Evolutionary conservation across 2,113 vertebrate genomes (phyloP).

Genomic region (Sakesphorus luctuosus): DNA sequence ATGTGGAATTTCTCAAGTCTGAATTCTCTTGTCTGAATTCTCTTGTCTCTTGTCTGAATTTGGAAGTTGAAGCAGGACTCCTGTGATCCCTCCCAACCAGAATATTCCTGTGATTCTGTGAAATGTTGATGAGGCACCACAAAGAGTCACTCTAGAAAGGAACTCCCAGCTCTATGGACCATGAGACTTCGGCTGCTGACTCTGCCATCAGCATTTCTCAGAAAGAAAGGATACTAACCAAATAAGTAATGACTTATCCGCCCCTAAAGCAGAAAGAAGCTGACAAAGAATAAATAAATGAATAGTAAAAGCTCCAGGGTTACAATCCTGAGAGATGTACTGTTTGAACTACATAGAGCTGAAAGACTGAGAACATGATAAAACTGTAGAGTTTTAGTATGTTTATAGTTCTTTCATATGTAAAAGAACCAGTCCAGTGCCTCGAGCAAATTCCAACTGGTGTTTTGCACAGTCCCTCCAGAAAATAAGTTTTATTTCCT

Average conservation of each 20-base stretch:
- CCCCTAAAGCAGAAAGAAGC: background rate
- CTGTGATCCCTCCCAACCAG: background rate
- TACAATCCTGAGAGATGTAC: background rate
- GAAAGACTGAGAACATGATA: background rate
- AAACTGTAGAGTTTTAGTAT: background rate
- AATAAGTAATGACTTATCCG: background rate
- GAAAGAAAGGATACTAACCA: background rate
- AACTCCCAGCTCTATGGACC: background rate
- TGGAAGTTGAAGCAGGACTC: background rate
- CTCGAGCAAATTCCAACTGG: background rate
- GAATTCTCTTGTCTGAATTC: background rate
- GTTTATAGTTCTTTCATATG: background rate
- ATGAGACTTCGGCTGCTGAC: background rate
- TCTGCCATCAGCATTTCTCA: background rate
- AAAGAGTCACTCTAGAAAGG: background rate
- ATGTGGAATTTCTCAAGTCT: background rate
- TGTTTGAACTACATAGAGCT: background rate
- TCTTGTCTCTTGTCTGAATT: background rate
- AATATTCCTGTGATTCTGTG: background rate
- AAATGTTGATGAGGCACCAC: background rate
- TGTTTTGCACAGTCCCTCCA: background rate
- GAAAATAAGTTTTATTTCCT: background rate
- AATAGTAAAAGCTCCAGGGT: background rate
- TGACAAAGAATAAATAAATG: conserved; percentile 26
- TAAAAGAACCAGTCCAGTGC: background rate